Conservation (phyloP, 2,888 invertebrate genomes). For the Frankliniella fusca region DNA sequence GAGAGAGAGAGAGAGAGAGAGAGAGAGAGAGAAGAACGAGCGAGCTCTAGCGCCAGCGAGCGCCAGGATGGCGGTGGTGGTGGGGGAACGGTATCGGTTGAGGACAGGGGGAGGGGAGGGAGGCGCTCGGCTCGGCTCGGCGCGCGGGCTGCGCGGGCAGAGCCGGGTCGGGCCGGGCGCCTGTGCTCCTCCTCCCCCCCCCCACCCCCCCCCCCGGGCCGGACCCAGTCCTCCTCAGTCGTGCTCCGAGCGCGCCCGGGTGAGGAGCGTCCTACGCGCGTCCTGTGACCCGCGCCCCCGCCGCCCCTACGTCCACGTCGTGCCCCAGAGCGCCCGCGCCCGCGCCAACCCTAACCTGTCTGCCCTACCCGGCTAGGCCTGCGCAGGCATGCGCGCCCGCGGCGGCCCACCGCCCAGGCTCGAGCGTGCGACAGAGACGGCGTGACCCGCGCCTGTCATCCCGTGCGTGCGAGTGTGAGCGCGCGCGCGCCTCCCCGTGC, state of each 20-base stretch:
- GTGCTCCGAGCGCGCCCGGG: constrained; percentile 12
- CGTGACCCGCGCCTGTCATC: neutral
- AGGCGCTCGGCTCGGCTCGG: neutral
- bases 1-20: neutral
- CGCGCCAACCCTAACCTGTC: too few species aligned
- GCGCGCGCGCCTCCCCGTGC: too few species aligned
- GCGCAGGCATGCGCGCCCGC: neutral
- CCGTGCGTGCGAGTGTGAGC: too few species aligned
- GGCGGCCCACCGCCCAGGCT: neutral
- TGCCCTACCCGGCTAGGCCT: neutral
- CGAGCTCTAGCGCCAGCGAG: neutral
- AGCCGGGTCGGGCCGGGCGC: neutral
- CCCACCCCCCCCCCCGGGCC: neutral
- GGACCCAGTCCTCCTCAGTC: neutral
- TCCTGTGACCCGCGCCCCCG: neutral
- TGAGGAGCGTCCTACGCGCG: neutral
- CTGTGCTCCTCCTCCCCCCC: neutral
- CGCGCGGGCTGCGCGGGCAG: neutral
- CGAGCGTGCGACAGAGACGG: neutral
- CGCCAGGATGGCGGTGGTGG: constrained; percentile 11
- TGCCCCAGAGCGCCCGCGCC: neutral
- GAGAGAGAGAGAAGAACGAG: neutral
- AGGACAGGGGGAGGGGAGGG: constrained; percentile 13
- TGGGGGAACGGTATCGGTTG: neutral
- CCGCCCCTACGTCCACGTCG: neutral